Evolutionary conservation across 2,113 vertebrate genomes (phyloP).

Genomic region (Stegostoma tigrinum): DNA sequence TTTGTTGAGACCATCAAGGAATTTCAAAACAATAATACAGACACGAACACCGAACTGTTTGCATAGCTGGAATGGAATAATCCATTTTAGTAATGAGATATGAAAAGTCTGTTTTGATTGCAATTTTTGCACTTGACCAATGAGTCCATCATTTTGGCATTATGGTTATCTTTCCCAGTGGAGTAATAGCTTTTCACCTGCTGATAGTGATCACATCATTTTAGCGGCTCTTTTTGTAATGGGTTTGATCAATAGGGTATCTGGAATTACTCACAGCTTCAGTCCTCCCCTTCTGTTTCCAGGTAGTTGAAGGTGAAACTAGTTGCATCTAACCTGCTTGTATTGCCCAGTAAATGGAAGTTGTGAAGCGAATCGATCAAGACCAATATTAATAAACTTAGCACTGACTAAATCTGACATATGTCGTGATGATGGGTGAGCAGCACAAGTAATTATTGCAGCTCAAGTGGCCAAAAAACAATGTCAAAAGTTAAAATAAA

Average conservation of each 20-base stretch:
- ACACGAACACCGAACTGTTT: not conserved
- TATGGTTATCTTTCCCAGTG: not conserved
- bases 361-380: not conserved
- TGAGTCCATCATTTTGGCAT: not conserved
- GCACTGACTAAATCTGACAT: not conserved
- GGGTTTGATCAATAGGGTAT: not conserved
- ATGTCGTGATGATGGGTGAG: not conserved
- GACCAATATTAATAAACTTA: slow-evolving; percentile 4
- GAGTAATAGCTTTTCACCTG: not conserved
- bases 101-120: not conserved
- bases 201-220: slow-evolving; percentile 27
- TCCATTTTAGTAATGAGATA: not conserved
- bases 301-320: slow-evolving; percentile 15
- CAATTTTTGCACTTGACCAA: not conserved
- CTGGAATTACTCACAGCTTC: not conserved
- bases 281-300: not conserved
- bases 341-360: slow-evolving; percentile 1
- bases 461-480: not conserved
- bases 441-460: not conserved
- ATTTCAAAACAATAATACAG: not conserved
- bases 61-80: not conserved
- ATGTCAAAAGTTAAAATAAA: not conserved
- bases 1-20: not conserved
- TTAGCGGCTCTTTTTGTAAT: not conserved
- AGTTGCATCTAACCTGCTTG: not conserved